phyloP scores from a whole-genome alignment of 2,113 vertebrate genomes.

The Polypterus bichir region DNA sequence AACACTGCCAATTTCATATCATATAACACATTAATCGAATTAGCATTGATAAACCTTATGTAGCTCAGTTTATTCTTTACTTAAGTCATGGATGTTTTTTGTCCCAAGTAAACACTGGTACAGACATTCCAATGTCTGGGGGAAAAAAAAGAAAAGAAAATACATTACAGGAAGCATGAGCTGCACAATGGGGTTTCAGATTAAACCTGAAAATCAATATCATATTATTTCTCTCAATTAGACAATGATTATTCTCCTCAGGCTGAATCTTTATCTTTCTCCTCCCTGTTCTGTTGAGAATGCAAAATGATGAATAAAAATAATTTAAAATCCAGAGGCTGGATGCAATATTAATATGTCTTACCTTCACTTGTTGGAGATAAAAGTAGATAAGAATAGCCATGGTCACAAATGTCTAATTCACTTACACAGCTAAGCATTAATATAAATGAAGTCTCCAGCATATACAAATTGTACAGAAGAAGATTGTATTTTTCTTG shows the following conservation, averaged over 20 bases:
- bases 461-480: not conserved
- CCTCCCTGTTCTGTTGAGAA: slow-evolving; percentile 25
- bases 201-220: slow-evolving; percentile 35
- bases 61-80: too few relatives aligned
- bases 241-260: slow-evolving; percentile 40
- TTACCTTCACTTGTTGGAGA: slow-evolving; percentile 39
- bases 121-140: too few relatives aligned
- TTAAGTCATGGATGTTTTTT: too few relatives aligned
- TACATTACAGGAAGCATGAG: slow-evolving; percentile 23
- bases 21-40: too few relatives aligned
- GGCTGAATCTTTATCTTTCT: slow-evolving; percentile 33
- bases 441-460: slow-evolving; percentile 24
- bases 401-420: slow-evolving; percentile 32
- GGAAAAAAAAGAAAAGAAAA: not conserved
- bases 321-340: slow-evolving; percentile 36
- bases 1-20: too few relatives aligned
- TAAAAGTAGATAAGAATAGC: slow-evolving; percentile 36
- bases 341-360: slow-evolving; percentile 36
- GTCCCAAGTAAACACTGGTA: too few relatives aligned
- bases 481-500: not conserved
- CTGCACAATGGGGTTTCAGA: slow-evolving; percentile 30
- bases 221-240: slow-evolving; percentile 46
- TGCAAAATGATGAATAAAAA: slow-evolving; percentile 20
- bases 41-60: too few relatives aligned
- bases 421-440: slow-evolving; percentile 16